These are phyloP conservation scores for Myiagra hebetior DNA, from an alignment of 2,113 vertebrate genomes.

Conservation along the genomic window DNA sequence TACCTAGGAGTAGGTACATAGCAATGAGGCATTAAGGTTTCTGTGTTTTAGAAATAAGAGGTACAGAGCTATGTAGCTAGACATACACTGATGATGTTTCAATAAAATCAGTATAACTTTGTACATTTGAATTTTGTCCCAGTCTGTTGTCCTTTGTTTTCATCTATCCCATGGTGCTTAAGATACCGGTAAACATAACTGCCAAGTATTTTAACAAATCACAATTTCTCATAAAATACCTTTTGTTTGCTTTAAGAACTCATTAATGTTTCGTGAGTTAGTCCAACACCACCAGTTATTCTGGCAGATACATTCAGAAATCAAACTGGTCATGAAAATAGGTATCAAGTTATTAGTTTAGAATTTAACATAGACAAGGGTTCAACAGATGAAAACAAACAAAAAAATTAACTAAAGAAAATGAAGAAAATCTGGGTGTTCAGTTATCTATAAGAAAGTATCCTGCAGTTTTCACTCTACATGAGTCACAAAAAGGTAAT, in stretches of 20 bases:
- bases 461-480: background rate
- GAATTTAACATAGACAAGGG: background rate
- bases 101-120: background rate
- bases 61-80: background rate
- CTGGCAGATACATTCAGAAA: background rate
- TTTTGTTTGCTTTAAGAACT: background rate
- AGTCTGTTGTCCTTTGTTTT: background rate
- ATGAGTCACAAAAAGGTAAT: background rate
- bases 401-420: background rate
- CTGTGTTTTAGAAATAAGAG: background rate
- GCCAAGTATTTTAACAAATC: background rate
- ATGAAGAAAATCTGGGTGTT: background rate
- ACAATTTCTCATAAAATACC: background rate
- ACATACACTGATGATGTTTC: background rate
- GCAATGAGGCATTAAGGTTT: background rate
- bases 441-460: background rate
- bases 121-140: background rate
- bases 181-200: background rate
- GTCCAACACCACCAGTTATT: background rate
- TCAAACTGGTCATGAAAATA: background rate
- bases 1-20: background rate
- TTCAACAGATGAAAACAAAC: background rate
- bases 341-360: background rate
- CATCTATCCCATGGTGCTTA: background rate
- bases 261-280: background rate